phyloP scores from a whole-genome alignment of 2,797 vertebrate species.

The Dipus sagitta region DNA sequence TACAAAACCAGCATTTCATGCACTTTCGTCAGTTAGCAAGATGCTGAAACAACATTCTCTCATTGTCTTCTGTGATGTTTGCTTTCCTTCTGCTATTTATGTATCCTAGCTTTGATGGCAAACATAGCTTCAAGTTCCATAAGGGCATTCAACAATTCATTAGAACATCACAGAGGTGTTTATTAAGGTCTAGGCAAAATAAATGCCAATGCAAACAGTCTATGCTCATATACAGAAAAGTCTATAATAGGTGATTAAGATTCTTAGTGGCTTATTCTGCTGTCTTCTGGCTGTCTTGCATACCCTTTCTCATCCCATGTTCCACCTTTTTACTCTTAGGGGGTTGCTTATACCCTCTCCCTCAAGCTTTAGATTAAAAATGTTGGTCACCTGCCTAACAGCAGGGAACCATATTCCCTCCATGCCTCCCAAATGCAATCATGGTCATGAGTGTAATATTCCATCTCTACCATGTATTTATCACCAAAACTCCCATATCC shows the following conservation, averaged over 20 bases:
- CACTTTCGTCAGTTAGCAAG: background rate
- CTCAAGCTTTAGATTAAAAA: background rate
- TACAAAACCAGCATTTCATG: background rate
- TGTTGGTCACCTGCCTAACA: background rate
- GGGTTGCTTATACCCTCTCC: background rate
- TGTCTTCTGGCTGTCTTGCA: background rate
- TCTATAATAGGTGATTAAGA: background rate
- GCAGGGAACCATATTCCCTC: background rate
- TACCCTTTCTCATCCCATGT: background rate
- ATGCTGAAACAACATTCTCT: background rate
- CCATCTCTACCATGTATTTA: background rate
- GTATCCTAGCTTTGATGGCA: background rate
- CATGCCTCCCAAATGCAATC: rapidly evolving
- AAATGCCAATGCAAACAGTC: background rate
- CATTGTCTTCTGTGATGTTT: background rate
- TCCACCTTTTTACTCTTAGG: background rate
- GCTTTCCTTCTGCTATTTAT: background rate
- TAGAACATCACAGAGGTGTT: background rate
- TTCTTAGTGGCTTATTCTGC: background rate
- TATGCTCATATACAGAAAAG: background rate
- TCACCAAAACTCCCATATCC: background rate
- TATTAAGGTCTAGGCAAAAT: background rate
- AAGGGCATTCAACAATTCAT: background rate
- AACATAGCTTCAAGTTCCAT: constrained; percentile 7
- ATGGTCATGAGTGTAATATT: background rate